A percentile compares a stretch with the other conserved stretches of the same genome.
phyloP scores from a whole-genome alignment of 1,140 invertebrate genomes.

The Bombus sylvicola region DNA sequence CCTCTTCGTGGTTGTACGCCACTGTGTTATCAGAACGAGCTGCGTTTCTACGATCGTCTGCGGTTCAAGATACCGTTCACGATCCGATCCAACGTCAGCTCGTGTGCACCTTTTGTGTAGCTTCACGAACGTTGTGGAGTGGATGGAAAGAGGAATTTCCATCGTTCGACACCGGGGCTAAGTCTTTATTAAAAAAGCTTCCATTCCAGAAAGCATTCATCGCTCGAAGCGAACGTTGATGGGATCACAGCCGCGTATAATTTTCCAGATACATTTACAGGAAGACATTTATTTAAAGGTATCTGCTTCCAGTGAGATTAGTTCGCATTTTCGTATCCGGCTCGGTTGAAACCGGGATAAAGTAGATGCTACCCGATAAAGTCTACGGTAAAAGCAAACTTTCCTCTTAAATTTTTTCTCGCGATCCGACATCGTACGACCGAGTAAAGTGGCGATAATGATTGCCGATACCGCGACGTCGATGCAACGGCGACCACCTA shows the following conservation, averaged over 20 bases:
- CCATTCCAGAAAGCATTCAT: neutral
- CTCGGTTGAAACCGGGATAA: neutral
- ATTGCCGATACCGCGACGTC: slow-evolving; percentile 31
- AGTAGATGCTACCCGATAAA: slow-evolving; percentile 32
- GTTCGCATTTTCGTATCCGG: slow-evolving; percentile 3
- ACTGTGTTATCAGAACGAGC: neutral
- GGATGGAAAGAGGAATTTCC: neutral
- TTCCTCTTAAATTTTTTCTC: slow-evolving; percentile 22
- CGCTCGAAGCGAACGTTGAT: neutral
- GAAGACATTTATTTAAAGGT: slow-evolving; percentile 43
- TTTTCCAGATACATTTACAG: slow-evolving; percentile 34
- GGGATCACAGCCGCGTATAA: slow-evolving; percentile 9
- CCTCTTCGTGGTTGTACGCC: neutral
- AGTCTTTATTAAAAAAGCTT: slow-evolving; percentile 41
- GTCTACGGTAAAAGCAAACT: slow-evolving; percentile 36
- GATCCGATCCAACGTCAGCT: neutral
- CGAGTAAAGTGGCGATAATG: slow-evolving; percentile 36
- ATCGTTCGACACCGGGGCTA: neutral
- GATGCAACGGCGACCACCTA: neutral
- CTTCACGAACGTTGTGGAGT: neutral
- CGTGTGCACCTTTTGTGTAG: neutral
- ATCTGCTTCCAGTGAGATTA: slow-evolving; percentile 31
- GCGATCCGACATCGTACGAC: neutral
- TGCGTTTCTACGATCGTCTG: neutral
- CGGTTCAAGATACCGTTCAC: neutral